phyloP scores from a whole-genome alignment of 2,888 invertebrate genomes.

The Apoderus coryli region DNA sequence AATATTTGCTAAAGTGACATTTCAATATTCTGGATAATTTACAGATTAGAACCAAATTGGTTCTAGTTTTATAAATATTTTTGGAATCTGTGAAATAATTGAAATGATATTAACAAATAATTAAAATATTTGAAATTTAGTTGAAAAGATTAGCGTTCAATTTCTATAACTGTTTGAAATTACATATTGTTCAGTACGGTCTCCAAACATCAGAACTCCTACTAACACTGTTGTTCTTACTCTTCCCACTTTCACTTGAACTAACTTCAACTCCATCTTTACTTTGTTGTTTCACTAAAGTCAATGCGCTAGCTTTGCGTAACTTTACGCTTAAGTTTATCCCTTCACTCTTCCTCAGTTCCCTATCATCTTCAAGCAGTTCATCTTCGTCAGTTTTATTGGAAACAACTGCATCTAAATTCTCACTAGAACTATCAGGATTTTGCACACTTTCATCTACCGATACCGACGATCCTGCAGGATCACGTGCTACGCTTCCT shows the following conservation, averaged over 20 bases:
- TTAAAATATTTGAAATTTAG: no score
- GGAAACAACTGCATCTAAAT: conserved; percentile 17
- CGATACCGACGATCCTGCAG: not conserved
- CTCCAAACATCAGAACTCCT: conserved; percentile 62
- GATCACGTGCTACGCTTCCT: no score
- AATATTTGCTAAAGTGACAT: no score
- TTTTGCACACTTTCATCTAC: conserved; percentile 17
- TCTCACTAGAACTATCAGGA: conserved; percentile 24
- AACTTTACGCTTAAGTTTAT: conserved; percentile 28
- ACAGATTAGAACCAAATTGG: no score
- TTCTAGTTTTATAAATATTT: no score
- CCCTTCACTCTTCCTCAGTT: conserved; percentile 21
- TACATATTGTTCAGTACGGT: conserved; percentile 40
- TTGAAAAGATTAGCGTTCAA: no score
- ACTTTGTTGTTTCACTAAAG: conserved; percentile 17
- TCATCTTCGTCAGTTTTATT: conserved; percentile 22
- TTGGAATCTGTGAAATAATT: no score
- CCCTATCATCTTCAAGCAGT: no score
- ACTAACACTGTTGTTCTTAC: conserved; percentile 32
- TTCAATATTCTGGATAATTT: no score
- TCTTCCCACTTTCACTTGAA: conserved; percentile 28
- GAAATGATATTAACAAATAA: no score
- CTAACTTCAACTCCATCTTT: conserved; percentile 23
- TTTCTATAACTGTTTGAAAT: conserved; percentile 15
- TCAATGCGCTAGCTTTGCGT: conserved; percentile 29